Base-by-base conservation (phyloP, 2,797 vertebrate species). In the Thamnophis elegans region DNA sequence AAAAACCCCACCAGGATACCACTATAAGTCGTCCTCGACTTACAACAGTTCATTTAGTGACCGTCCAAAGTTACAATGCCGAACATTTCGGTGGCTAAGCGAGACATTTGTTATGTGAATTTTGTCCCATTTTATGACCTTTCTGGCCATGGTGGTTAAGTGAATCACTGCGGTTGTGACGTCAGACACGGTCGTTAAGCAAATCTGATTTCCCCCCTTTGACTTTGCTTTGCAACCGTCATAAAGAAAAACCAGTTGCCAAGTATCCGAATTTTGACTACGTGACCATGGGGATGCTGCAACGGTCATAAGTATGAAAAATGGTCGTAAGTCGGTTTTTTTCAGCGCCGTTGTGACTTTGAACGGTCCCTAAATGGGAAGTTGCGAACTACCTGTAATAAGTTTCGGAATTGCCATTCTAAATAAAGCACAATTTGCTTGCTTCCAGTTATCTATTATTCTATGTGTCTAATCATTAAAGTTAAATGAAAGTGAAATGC, bases 401-500 rank as follows among this genome's bases (percentile, higher is more conserved):
- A 4, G 65, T 93, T 56, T 60, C 88, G 56, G 94, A 94, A 94
- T 90, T 62, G 2, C 86, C 13, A 32, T 54, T 94, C 96, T 97
- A 96, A 96, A 96, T 94, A 96, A 94, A 96, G 95, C 93, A 47
- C 20, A 28, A 86, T 87, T 91, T 90, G 58, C 95, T 96, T 96
- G 58, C 95, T 96, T 96, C 96, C 96, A 89, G 92, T 96, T 95
- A 96, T 62, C 55, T 95, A 92, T 94, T 90, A 93, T 89, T 92
- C 92, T 92, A 59, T 94, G 93, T 85, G 90, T 93, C 96, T 92
- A 65, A 89, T 92, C 93, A 92, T 95, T 94, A 94, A 93, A 87
- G 65, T 88, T 85, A 68, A 93, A 94, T 0, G 4, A 87, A 55
- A 51, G 54, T 65, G 68, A 73, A 8, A 87, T 1, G 85, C 85